A percentile compares a stretch with the other conserved stretches of the same genome.
phyloP scores from a whole-genome alignment of 2,797 vertebrate species.

The Tapera naevia region DNA sequence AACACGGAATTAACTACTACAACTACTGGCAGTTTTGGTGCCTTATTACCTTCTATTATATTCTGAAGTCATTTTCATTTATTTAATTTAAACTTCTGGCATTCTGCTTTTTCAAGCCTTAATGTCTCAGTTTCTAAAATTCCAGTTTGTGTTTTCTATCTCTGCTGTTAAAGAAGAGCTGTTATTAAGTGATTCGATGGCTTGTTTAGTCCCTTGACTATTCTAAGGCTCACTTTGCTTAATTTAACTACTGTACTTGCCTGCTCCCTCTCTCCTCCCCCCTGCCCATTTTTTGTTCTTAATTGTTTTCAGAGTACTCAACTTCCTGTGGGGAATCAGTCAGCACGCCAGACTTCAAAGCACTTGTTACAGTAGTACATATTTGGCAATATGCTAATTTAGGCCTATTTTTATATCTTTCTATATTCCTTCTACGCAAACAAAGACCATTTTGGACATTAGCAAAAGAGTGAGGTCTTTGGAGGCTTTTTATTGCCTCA shows the following conservation, averaged over 20 bases:
- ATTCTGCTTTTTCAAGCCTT: slow-evolving; percentile 24
- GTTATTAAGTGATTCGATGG: slow-evolving; percentile 63
- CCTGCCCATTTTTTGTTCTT: slow-evolving; percentile 52
- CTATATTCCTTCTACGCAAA: slow-evolving; percentile 44
- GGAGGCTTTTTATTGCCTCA: slow-evolving; percentile 5
- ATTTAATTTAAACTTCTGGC: slow-evolving; percentile 71
- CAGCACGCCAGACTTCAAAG: slow-evolving; percentile 72
- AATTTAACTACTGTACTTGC: slow-evolving; percentile 67
- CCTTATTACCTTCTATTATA: slow-evolving; percentile 70
- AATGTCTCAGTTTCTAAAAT: slow-evolving; percentile 46
- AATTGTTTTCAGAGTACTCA: slow-evolving; percentile 73
- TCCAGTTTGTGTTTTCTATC: slow-evolving; percentile 50
- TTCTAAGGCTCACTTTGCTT: slow-evolving; percentile 61
- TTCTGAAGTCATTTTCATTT: slow-evolving; percentile 71
- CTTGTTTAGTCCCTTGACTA: slow-evolving; percentile 66
- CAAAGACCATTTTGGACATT: slow-evolving; percentile 57
- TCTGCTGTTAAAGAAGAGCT: slow-evolving; percentile 9
- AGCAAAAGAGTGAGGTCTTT: neutral
- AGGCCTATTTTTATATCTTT: slow-evolving; percentile 58
- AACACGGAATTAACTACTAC: slow-evolving; percentile 55
- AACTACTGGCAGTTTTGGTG: slow-evolving; percentile 67
- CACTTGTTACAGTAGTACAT: slow-evolving; percentile 66
- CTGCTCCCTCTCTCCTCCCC: slow-evolving; percentile 8
- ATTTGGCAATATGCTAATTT: slow-evolving; percentile 73
- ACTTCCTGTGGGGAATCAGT: slow-evolving; percentile 73